Base-by-base conservation (phyloP, 2,888 invertebrate genomes). In the Disparrhopalites patrizii region DNA sequence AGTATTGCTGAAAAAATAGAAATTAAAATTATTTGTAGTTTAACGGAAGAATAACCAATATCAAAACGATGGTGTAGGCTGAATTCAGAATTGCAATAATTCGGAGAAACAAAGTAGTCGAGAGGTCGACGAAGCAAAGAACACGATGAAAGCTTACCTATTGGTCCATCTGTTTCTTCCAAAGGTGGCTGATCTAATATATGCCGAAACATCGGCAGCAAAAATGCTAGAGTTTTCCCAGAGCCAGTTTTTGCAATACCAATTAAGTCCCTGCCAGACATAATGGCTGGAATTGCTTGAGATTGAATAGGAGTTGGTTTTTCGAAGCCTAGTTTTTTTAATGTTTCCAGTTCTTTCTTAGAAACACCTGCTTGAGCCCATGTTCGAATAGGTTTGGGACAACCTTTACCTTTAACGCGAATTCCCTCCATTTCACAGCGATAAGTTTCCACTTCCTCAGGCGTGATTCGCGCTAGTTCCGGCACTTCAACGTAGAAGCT, bases 361-460 rank as follows among this genome's bases (percentile, higher is more conserved):
- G 93, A 93, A 23, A 97, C 92, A 4, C 99, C 99, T 79, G 95
- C 96, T 77, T 99, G 99, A 0, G 99, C 96, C 99, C 99, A 99
- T 0, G 89, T 87, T 81, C 87, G 91, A 68, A 99, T 93, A 5
- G 86, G 86, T 78, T 93, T 95, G 0, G 99, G 99, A 78, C 95
- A 96, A 8, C 93, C 92, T 78, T 96, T 96, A 27, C 99, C 99
- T 78, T 93, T 91, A 0, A 98, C 95, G 74, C 92, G 85, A 64
- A 99, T 93, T 1, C 94, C 96, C 82, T 99, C 99, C 69, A 99
- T 78, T 76, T 97, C 95, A 70, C 79, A 70, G 23, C 73, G 69
- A 77, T 93, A 92, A 0, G 86, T 85, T 68, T 93, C 92, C 0
- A 93, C 90, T 76, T 92, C 90, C 77, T 91, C 90, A 28, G 85